These are phyloP conservation scores for Pycnonotus jocosus DNA, from an alignment of 2,113 vertebrate genomes.

Conservation along the genomic window DNA sequence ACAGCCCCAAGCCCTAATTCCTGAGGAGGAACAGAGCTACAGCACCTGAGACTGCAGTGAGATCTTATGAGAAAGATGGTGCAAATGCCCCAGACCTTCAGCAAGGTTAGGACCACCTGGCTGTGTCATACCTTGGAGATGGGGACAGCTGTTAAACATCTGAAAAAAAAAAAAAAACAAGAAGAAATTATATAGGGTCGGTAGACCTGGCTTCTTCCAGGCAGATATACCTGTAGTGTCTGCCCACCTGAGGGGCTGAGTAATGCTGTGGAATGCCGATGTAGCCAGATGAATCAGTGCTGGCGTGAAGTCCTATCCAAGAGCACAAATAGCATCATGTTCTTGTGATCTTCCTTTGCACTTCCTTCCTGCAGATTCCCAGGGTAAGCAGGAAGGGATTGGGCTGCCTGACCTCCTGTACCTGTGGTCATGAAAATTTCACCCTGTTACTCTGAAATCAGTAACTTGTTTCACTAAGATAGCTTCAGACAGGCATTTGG, in stretches of 20 bases:
- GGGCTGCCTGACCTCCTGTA: not conserved
- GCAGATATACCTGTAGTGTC: not conserved
- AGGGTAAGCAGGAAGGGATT: not conserved
- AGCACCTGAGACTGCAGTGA: not conserved
- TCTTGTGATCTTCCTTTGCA: not conserved
- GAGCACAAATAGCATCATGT: not conserved
- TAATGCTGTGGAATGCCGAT: not conserved
- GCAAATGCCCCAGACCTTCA: not conserved
- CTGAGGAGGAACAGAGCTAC: not conserved
- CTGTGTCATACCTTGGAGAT: not conserved
- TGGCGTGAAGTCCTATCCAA: accelerated
- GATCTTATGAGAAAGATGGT: not conserved
- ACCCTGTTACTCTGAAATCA: not conserved
- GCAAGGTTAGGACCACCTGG: not conserved
- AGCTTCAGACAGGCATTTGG: not conserved
- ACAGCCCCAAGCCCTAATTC: not conserved
- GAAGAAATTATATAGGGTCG: not conserved
- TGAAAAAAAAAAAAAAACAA: not conserved
- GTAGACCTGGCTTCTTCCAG: not conserved
- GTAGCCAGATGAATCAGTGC: not conserved
- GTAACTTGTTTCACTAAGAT: not conserved
- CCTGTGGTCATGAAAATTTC: not conserved
- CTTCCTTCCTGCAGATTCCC: not conserved
- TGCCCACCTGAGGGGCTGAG: not conserved
- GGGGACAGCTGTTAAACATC: not conserved